Evolutionary conservation across 2,888 invertebrate genomes (phyloP), one percentile per base, ranked within the genome.

Genomic region (Anodontia alba): DNA sequence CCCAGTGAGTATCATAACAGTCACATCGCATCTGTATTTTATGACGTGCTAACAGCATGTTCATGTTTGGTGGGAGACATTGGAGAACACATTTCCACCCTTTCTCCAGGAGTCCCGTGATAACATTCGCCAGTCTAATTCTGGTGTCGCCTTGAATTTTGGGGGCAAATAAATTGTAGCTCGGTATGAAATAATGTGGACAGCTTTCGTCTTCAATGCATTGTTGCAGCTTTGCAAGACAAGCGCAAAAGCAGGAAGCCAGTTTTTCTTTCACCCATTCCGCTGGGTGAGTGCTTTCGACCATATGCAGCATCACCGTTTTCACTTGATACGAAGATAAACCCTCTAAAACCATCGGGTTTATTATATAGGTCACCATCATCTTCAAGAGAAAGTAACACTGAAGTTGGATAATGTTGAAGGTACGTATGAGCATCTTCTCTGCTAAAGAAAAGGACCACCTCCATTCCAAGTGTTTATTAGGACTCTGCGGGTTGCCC

Each of bases 361-460:
- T 85, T 36, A 85, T 80, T 17, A 85, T 72, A 57, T 82, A 80
- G 5, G 67, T 73, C 0, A 82, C 85, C 17, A 85, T n/a, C 78
- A 85, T 43, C 26, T 85, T 85, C 73, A 83, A 33, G 42, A 85
- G 71, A 38, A 85, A 85, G 67, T 80, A 85, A 54, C 85, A 85
- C 66, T 85, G 82, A 10, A 78, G 66, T 49, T 85, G 85, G 8
- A 78, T 78, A 2, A 71, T 73, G 33, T 82, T 85, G 51, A 82
- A 85, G 0, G 85, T 85, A 26, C 85, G 78, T n/a, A 85, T 49
- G 12, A 85, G 74, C 33, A 85, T 72, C 57, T 85, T 85, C 46
- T 85, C 85, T 8, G 82, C 85, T 31, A 80, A 51, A 17, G 85
- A 82, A 51, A 85, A 85, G 8, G 85, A 85, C 85, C 85, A 85